Evolutionary conservation across 2,797 vertebrate genomes (phyloP).

Genomic region (Parauchenoglanis ngamensis): DNA sequence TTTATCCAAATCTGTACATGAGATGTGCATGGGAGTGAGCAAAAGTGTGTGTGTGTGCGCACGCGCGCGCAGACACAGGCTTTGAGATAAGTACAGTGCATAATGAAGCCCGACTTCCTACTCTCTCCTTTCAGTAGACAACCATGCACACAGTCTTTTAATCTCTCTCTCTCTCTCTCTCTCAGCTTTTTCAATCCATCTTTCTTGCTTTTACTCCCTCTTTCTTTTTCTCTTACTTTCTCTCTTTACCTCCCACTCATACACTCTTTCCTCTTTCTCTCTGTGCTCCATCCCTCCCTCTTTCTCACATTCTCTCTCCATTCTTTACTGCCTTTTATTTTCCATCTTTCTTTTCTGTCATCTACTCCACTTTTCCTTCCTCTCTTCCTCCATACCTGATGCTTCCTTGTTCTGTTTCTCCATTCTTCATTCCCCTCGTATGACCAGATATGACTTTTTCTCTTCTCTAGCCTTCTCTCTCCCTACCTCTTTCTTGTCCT

Average conservation of each 20-base stretch:
- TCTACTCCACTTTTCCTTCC: no score
- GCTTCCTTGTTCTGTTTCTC: background rate
- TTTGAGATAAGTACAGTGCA: conserved; percentile 65
- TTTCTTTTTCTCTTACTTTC: background rate
- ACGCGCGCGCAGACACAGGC: conserved; percentile 56
- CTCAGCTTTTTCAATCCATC: conserved; percentile 8
- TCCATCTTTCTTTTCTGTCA: background rate
- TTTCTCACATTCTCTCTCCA: background rate
- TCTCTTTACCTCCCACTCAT: background rate
- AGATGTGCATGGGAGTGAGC: conserved; percentile 39
- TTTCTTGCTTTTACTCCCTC: background rate
- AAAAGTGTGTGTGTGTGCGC: conserved; percentile 44
- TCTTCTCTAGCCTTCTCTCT: background rate
- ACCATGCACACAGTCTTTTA: conserved; percentile 54
- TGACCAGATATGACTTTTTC: background rate
- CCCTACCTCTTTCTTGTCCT: background rate
- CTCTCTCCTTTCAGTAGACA: conserved; percentile 60
- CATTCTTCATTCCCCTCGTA: no score
- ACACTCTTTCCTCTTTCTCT: background rate
- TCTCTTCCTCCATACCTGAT: background rate
- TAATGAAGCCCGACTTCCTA: conserved; percentile 61
- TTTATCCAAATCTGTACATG: conserved; percentile 57
- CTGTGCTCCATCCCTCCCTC: background rate
- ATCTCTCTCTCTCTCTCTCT: conserved; percentile 25
- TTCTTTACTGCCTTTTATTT: background rate